Evolutionary conservation across 2,888 invertebrate species (phyloP).

Genomic region (Tyria jacobaeae): DNA sequence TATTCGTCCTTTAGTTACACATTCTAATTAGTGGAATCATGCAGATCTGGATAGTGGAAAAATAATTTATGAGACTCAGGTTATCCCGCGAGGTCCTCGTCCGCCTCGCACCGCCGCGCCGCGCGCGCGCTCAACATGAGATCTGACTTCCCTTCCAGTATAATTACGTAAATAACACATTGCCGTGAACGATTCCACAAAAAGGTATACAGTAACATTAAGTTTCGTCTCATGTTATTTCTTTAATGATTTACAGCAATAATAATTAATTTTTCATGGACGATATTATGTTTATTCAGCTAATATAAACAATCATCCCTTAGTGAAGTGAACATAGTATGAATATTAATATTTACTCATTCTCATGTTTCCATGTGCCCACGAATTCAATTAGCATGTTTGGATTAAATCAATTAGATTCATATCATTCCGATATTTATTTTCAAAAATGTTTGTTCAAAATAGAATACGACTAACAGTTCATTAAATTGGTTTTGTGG

Average conservation of each 20-base stretch:
- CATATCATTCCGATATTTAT: neutral
- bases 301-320: conserved; percentile 7
- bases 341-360: neutral
- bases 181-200: no score
- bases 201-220: no score
- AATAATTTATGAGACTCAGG: neutral
- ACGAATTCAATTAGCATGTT: conserved; percentile 5
- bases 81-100: no score
- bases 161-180: no score
- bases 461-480: neutral
- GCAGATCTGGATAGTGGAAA: neutral
- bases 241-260: no score
- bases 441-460: neutral
- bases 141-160: no score
- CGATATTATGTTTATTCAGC: neutral
- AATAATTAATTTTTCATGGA: no score
- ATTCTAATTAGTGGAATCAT: neutral
- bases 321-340: neutral
- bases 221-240: no score
- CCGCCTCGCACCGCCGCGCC: no score
- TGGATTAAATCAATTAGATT: conserved; percentile 9
- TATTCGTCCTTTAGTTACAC: neutral
- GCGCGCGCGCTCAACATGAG: no score
- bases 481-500: neutral
- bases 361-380: neutral